A percentile compares a stretch with the other conserved stretches of the same genome.
phyloP scores from a whole-genome alignment of 2,888 invertebrate species.

The Ferrisia virgata region DNA sequence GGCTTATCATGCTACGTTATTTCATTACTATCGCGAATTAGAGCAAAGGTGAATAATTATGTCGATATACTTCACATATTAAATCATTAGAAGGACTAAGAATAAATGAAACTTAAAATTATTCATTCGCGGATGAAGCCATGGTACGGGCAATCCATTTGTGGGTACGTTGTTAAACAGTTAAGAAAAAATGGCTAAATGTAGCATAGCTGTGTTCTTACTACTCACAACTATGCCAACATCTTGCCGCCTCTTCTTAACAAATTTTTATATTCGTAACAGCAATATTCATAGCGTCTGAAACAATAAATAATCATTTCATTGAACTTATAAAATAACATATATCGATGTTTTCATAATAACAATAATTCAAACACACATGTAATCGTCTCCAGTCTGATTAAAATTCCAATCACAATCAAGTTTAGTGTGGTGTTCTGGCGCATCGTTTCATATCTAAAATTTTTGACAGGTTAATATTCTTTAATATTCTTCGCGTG shows the following conservation, averaged over 20 bases:
- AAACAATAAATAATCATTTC: slow-evolving; percentile 22
- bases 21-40: background rate
- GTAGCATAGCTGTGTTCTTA: slow-evolving; percentile 75
- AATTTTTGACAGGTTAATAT: slow-evolving; percentile 5
- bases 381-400: background rate
- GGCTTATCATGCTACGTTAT: background rate
- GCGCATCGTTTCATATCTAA: background rate
- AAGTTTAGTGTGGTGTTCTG: background rate
- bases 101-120: background rate
- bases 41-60: background rate
- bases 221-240: slow-evolving; percentile 77
- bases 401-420: slow-evolving; percentile 27
- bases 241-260: slow-evolving; percentile 71
- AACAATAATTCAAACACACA: background rate
- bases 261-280: background rate
- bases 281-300: background rate
- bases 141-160: background rate
- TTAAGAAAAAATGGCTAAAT: slow-evolving; percentile 68
- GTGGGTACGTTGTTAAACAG: background rate
- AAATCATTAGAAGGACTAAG: background rate
- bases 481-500: slow-evolving; percentile 13
- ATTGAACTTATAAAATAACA: background rate
- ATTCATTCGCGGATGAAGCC: background rate
- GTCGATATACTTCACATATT: background rate
- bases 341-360: slow-evolving; percentile 3